Percentiles rank a stretch among this genome's conserved stretches.
Evolutionary conservation across 2,888 invertebrate species (phyloP).

Genomic region (Rutpela maculata): DNA sequence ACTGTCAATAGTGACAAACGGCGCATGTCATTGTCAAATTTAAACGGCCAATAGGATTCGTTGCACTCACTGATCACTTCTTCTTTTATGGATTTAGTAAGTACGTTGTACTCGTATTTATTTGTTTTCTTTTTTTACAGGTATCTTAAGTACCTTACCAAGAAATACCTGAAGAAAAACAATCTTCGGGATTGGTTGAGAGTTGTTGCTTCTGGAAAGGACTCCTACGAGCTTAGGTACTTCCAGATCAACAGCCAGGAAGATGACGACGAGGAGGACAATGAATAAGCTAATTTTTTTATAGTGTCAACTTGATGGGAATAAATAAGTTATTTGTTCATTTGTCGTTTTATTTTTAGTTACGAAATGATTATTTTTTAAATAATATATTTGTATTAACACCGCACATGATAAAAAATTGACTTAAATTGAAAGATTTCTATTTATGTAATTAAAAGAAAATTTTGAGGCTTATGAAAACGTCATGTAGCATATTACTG

Average conservation of each 20-base stretch:
- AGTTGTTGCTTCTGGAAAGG: slow-evolving; percentile 97
- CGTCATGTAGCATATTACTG: no score
- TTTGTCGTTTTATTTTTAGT: slow-evolving; percentile 3
- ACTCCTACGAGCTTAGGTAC: slow-evolving; percentile 98
- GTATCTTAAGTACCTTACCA: slow-evolving; percentile 99
- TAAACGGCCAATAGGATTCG: no score
- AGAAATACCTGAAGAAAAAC: slow-evolving; percentile 99
- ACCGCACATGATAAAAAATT: no score
- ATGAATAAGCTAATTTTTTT: slow-evolving; percentile 79
- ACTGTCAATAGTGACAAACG: no score
- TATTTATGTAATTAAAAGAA: no score
- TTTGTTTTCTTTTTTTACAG: slow-evolving; percentile 73
- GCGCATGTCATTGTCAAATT: no score
- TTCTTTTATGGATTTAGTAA: no score
- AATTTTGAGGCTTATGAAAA: no score
- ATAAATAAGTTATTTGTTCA: slow-evolving; percentile 30
- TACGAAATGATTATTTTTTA: no score
- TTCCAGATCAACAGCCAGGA: slow-evolving; percentile 95
- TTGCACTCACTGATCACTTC: no score
- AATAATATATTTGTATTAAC: no score
- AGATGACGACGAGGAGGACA: slow-evolving; percentile 89
- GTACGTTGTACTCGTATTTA: not conserved
- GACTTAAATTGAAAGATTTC: no score
- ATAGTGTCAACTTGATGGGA: slow-evolving; percentile 35
- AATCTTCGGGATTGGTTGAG: slow-evolving; percentile 99